Base-by-base conservation (phyloP, 2,113 vertebrate species). In the Centropus bengalensis region DNA sequence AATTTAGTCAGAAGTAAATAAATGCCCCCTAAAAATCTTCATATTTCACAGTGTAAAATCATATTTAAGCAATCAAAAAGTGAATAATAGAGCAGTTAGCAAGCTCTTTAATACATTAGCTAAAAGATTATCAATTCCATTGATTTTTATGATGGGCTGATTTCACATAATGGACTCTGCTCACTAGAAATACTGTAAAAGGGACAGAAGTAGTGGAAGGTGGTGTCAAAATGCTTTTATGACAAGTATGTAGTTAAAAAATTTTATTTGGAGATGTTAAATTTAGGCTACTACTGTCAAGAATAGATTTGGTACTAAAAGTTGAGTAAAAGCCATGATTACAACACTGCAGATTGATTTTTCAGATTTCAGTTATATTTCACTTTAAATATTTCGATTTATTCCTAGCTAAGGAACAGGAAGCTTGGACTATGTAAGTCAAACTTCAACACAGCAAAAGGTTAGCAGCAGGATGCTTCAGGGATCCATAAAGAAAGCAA, bases 101-200 rank as follows among this genome's bases (percentile, higher is more conserved):
- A 42, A 83, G 82, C 90, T 97, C 80, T 95, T 96, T 86, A 96
- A 96, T 94, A 95, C 93, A 91, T 94, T 88, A 96, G 90, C 86
- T 95, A 91, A 91, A 96, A 96, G 82, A 86, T 69, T 90, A 95
- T 93, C 86, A 95, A 95, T 93, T 90, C 62, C 80, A 96, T 93
- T 96, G 92, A 97, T 95, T 96, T 96, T 96, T 91, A 91, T 54
- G 7, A 94, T 88, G 82, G 76, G 56, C 56, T 89, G 90, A 85
- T 78, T 93, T 91, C 90, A 68, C 69, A 88, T 95, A 97, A 96
- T 93, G 88, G 94, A 96, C 88, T 91, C 60, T 91, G 79, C 60
- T 93, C 12, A 0, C 80, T 73, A 88, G 58, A 83, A 91, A 77
- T 73, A 73, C 55, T 58, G n/a, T 54, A 90, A 90, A 94, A 81